Conservation (phyloP, 2,888 invertebrate species). For the Cylindroiulus punctatus region DNA sequence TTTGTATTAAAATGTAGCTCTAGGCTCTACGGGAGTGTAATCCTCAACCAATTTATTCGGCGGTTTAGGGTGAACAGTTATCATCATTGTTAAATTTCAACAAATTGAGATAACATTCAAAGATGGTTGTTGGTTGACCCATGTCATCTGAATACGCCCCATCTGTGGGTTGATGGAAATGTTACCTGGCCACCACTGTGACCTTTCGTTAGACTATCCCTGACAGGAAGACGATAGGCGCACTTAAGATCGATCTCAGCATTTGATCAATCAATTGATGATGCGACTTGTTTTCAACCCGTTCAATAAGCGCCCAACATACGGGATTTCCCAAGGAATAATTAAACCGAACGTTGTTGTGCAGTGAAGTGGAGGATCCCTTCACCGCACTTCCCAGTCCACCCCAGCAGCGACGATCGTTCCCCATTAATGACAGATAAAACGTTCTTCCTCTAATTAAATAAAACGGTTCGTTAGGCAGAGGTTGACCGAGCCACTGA, state of each 20-base stretch:
- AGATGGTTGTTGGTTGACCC: too few species aligned
- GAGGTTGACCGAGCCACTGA: conserved; percentile 50
- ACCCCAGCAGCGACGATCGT: conserved; percentile 12
- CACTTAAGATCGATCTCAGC: neutral
- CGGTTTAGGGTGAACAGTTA: too few species aligned
- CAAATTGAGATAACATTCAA: too few species aligned
- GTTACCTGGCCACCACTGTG: too few species aligned
- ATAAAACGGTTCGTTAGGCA: conserved; percentile 55
- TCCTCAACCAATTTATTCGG: too few species aligned
- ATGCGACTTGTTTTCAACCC: neutral
- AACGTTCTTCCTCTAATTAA: conserved; percentile 56
- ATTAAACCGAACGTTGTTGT: neutral
- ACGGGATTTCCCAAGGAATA: neutral
- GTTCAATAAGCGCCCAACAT: neutral
- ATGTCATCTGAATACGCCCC: too few species aligned
- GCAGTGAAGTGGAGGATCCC: conserved; percentile 14
- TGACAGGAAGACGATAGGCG: too few species aligned
- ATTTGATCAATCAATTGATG: neutral
- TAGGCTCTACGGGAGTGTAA: too few species aligned
- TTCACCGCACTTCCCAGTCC: neutral
- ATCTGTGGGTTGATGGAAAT: too few species aligned
- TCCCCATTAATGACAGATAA: conserved; percentile 54
- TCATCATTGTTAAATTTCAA: too few species aligned
- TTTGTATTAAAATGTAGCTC: too few species aligned
- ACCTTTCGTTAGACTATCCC: too few species aligned